Evolutionary conservation across 64 coral and sea anemone species (phyloP).

Genomic region (Pocillopora damicornis): DNA sequence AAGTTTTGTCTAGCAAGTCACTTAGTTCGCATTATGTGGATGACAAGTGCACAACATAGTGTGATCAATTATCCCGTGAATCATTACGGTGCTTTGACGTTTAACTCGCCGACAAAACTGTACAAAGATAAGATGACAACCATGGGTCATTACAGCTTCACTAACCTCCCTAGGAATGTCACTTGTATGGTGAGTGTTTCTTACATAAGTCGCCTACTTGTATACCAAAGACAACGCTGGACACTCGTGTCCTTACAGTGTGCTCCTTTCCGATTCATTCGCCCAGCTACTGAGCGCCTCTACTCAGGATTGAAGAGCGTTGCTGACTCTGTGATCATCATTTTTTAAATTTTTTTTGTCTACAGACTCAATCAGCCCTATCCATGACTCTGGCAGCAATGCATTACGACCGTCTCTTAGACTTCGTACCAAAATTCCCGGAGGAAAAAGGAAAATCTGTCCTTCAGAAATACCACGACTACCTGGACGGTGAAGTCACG

Average conservation of each 20-base stretch:
- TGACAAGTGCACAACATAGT: constrained; percentile 56
- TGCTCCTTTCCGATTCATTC: too few relatives aligned
- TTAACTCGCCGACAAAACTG: constrained; percentile 72
- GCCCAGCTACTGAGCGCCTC: too few relatives aligned
- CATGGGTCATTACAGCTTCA: constrained; percentile 24
- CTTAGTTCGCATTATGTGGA: constrained; percentile 59
- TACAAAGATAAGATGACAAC: constrained; percentile 50
- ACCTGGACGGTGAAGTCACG: constrained; percentile 32
- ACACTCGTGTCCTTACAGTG: too few relatives aligned
- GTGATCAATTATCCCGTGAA: constrained; percentile 67
- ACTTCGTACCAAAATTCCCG: constrained; percentile 42
- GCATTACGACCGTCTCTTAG: constrained; percentile 67
- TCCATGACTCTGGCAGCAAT: constrained; percentile 72
- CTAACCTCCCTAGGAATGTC: constrained; percentile 47
- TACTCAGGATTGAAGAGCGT: too few relatives aligned
- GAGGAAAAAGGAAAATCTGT: constrained; percentile 50
- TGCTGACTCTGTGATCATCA: background rate
- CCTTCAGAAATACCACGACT: constrained; percentile 52
- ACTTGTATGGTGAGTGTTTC: constrained; percentile 45
- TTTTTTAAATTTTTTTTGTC: background rate
- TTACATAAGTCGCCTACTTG: too few relatives aligned
- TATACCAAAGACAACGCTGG: too few relatives aligned
- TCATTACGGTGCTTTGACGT: constrained; percentile 55
- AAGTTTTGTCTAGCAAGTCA: constrained; percentile 47
- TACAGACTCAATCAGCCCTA: constrained; percentile 55